Evolutionary conservation across 2,888 invertebrate genomes (phyloP).

Genomic region (Phlogophora meticulosa): DNA sequence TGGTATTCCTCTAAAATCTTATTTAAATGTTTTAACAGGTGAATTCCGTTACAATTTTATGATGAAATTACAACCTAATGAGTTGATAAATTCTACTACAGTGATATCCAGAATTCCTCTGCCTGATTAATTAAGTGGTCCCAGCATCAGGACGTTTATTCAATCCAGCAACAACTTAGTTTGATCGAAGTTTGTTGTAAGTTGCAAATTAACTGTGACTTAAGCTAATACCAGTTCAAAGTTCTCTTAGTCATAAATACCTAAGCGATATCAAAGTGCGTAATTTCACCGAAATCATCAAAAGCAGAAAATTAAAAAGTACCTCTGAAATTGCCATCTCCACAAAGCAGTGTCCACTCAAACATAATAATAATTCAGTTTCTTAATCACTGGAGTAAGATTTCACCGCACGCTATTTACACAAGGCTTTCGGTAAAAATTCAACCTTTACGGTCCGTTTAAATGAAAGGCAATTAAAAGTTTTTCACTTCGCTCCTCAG

Average conservation of each 20-base stretch:
- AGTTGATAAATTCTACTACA: too few relatives aligned
- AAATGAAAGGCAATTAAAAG: constrained; percentile 68
- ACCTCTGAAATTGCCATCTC: constrained; percentile 17
- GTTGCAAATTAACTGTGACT: not conserved
- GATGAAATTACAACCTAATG: not conserved
- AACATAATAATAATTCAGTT: constrained; percentile 51
- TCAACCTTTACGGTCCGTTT: constrained; percentile 57
- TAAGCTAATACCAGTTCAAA: not conserved
- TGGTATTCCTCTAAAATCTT: too few relatives aligned
- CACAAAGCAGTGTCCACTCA: constrained; percentile 39
- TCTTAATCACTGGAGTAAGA: constrained; percentile 56
- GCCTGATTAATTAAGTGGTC: not conserved
- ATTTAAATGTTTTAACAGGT: too few relatives aligned
- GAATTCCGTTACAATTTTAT: too few relatives aligned
- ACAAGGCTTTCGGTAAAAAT: constrained; percentile 56
- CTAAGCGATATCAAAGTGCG: not conserved
- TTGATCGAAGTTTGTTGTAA: not conserved
- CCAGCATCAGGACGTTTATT: not conserved
- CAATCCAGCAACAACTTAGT: not conserved
- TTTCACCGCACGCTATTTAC: constrained; percentile 58
- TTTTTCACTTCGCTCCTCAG: constrained; percentile 63
- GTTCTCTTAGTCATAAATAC: not conserved
- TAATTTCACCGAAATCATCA: not conserved
- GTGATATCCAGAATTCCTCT: not conserved
- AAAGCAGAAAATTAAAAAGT: not conserved